Evolutionary conservation across 1,140 invertebrate species (phyloP).

Genomic region (Sitodiplosis mosellana): DNA sequence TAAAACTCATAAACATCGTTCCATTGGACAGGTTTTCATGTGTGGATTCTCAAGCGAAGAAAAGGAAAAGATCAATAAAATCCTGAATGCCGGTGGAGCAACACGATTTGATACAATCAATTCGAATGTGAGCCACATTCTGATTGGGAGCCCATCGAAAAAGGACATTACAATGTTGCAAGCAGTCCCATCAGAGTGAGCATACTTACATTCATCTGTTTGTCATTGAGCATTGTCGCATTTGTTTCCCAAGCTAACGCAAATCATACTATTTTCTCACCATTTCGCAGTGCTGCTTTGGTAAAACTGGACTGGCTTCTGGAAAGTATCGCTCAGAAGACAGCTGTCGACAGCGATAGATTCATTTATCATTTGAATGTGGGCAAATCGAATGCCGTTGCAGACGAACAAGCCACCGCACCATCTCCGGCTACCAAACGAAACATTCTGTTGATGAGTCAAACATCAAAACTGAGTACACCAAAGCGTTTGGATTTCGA

Average conservation of each 20-base stretch:
- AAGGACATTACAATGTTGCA: constrained; percentile 1
- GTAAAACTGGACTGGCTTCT: constrained; percentile 54
- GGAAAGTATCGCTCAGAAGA: constrained; percentile 43
- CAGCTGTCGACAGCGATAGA: constrained; percentile 35
- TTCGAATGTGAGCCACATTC: constrained; percentile 60
- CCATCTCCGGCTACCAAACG: constrained; percentile 46
- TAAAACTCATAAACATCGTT: too few species aligned
- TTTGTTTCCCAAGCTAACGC: not conserved
- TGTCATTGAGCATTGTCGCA: too few species aligned
- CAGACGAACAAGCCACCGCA: constrained; percentile 16
- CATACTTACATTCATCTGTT: too few species aligned
- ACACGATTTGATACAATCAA: constrained; percentile 56
- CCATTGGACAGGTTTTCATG: constrained; percentile 40
- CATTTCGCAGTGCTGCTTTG: constrained; percentile 35
- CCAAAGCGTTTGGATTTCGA: not conserved
- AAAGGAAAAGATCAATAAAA: constrained; percentile 54
- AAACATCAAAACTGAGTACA: not conserved
- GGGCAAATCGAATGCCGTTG: constrained; percentile 8
- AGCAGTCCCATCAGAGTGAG: not conserved
- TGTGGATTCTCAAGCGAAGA: constrained; percentile 40
- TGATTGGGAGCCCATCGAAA: constrained; percentile 40
- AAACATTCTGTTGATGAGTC: not conserved
- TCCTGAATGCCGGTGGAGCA: constrained; percentile 63
- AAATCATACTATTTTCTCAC: not conserved
- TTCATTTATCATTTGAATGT: constrained; percentile 25